These are phyloP conservation scores for Circaetus cinerascens DNA, from an alignment of 2,113 vertebrate genomes.

Conservation along the genomic window DNA sequence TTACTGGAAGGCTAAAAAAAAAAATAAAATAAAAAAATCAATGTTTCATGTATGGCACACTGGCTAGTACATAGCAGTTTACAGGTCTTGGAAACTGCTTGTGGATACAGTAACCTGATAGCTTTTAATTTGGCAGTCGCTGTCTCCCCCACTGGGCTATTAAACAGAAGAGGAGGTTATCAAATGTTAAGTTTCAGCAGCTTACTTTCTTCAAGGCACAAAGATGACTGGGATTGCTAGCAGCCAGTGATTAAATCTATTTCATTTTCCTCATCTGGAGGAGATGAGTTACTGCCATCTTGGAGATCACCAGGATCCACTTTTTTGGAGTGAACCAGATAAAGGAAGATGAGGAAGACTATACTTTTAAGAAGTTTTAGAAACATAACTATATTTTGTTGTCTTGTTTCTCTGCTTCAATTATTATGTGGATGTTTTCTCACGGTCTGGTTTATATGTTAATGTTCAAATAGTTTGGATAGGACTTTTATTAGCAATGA, in stretches of 20 bases:
- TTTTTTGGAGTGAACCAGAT: not conserved
- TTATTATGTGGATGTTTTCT: not conserved
- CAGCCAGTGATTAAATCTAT: not conserved
- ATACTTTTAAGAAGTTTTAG: not conserved
- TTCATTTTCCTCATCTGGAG: not conserved
- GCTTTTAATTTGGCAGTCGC: not conserved
- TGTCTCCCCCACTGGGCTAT: not conserved
- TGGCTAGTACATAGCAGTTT: not conserved
- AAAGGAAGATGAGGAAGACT: not conserved
- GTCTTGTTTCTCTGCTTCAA: not conserved
- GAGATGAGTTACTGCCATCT: not conserved
- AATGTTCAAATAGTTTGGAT: not conserved
- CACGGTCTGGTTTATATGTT: accelerated
- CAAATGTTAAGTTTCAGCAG: not conserved
- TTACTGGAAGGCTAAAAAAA: not conserved
- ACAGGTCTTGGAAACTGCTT: not conserved
- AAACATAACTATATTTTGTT: not conserved
- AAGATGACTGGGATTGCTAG: not conserved
- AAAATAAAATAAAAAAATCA: not conserved
- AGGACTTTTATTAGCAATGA: not conserved
- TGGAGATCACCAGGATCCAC: not conserved
- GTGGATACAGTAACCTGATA: not conserved
- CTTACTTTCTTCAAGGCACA: not conserved
- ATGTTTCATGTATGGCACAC: not conserved
- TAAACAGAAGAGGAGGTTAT: not conserved